Conservation (phyloP, 30 jellyfish, hydroid and myxozoan species). For the Hydractinia symbiolongicarpus region DNA sequence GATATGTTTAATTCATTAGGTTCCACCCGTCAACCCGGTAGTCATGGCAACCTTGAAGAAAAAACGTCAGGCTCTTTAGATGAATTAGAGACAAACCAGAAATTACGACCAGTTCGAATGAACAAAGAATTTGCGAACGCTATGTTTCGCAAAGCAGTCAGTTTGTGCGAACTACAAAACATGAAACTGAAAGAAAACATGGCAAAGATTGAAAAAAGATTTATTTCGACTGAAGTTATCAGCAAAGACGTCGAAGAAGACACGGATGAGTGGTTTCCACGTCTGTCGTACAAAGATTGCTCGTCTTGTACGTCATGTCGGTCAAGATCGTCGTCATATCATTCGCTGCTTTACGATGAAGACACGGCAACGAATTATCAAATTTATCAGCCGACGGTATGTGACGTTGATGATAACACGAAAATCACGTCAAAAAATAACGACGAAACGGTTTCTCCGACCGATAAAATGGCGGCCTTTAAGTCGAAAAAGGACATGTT, state of each 20-base stretch:
- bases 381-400: conserved; percentile 91
- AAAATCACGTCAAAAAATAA: not conserved
- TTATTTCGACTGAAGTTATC: not conserved
- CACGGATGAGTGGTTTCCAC: conserved; percentile 23
- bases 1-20: not conserved
- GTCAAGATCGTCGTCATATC: conserved; percentile 65
- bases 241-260: conserved; percentile 11
- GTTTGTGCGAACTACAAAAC: conserved; percentile 36
- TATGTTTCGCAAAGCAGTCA: conserved; percentile 34
- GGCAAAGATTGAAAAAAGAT: conserved; percentile 9
- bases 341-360: conserved; percentile 68
- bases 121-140: conserved; percentile 21
- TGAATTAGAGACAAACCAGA: not conserved
- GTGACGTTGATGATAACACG: conserved; percentile 37
- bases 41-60: conserved; percentile 6
- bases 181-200: conserved; percentile 23
- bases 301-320: conserved; percentile 39
- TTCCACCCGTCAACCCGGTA: not conserved
- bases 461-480: not conserved
- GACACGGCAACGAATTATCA: conserved; percentile 77
- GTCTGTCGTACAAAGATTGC: conserved; percentile 36
- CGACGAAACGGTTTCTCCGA: not conserved
- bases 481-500: not conserved
- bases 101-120: not conserved
- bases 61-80: not conserved